These are phyloP conservation scores for Stenurella melanura DNA, from an alignment of 2,888 invertebrate species.

Conservation along the genomic window DNA sequence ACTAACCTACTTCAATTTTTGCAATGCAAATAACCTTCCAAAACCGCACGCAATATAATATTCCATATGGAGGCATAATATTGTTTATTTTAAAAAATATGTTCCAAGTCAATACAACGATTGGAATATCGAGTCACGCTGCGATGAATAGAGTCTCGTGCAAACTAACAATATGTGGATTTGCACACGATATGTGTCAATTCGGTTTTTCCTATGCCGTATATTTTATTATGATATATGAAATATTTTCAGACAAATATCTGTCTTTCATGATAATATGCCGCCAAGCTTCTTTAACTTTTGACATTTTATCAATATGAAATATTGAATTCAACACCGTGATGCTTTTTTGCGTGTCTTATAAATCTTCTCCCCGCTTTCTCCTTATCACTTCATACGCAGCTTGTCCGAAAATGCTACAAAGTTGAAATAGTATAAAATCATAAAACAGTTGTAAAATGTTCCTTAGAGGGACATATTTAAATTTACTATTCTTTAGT, in stretches of 20 bases:
- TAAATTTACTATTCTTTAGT: too few species aligned
- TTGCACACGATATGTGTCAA: slow-evolving; percentile 31
- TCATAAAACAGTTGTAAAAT: too few species aligned
- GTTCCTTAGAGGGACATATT: too few species aligned
- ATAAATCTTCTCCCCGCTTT: neutral
- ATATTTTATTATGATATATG: slow-evolving; percentile 33
- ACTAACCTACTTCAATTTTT: too few species aligned
- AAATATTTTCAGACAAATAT: slow-evolving; percentile 34
- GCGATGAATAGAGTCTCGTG: slow-evolving; percentile 15
- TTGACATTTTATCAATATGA: slow-evolving; percentile 34
- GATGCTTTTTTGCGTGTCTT: slow-evolving; percentile 7
- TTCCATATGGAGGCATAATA: neutral
- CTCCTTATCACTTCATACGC: neutral
- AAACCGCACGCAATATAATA: too few species aligned
- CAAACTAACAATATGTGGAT: slow-evolving; percentile 34
- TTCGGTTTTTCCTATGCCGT: slow-evolving; percentile 15
- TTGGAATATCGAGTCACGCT: neutral
- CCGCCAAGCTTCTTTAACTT: slow-evolving; percentile 15
- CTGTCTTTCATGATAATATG: slow-evolving; percentile 26
- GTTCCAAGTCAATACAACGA: neutral
- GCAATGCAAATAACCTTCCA: too few species aligned
- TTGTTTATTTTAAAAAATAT: neutral
- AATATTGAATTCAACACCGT: slow-evolving; percentile 26
- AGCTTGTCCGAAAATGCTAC: neutral
- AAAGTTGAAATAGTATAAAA: too few species aligned